phyloP scores from a whole-genome alignment of 2,113 vertebrate genomes.

The Myrmophylax atrothorax region DNA sequence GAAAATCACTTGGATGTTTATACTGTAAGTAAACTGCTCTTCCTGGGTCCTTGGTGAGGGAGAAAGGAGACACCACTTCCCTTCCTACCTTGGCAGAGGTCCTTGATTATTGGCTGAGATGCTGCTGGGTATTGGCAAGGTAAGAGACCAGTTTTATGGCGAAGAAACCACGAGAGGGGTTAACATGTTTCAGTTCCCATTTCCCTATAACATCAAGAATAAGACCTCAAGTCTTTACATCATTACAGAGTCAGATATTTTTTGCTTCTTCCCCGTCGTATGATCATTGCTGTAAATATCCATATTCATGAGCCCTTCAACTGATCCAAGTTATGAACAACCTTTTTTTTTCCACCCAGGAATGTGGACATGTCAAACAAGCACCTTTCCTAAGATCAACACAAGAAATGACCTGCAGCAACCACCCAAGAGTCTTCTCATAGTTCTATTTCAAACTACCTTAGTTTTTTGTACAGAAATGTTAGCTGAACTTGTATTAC shows the following conservation, averaged over 20 bases:
- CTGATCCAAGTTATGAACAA: not conserved
- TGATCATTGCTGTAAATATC: not conserved
- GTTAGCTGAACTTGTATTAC: not conserved
- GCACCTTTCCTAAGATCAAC: not conserved
- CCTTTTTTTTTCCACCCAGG: not conserved
- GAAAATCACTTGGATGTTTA: not conserved
- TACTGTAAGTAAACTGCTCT: not conserved
- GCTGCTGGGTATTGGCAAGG: not conserved
- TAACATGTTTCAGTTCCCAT: not conserved
- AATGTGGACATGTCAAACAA: not conserved
- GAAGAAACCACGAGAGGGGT: not conserved
- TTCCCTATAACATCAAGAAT: fast-evolving
- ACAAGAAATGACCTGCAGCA: not conserved
- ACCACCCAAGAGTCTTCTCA: fast-evolving
- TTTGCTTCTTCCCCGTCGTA: not conserved
- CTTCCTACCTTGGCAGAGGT: not conserved
- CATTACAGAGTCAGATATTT: not conserved
- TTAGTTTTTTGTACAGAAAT: not conserved
- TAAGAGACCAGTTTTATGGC: not conserved
- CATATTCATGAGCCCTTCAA: not conserved
- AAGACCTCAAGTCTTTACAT: not conserved
- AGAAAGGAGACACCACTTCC: not conserved
- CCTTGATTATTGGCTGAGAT: not conserved
- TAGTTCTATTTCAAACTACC: not conserved
- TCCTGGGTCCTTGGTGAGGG: not conserved